Base-by-base conservation (phyloP, 2,888 invertebrate species). In the Keiferia lycopersicella region DNA sequence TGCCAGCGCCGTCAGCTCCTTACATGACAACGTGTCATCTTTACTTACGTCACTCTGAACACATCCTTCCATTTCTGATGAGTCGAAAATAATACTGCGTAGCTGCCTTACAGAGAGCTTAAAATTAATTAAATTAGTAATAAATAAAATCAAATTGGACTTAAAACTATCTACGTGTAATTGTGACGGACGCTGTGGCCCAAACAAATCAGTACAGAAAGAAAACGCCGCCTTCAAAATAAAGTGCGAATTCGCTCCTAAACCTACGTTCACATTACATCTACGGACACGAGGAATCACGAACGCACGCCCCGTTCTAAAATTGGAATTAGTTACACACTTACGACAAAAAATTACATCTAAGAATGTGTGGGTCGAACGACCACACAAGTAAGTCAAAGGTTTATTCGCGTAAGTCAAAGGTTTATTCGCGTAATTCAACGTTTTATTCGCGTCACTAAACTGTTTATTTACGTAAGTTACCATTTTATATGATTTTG, bases 201-300 rank as follows among this genome's bases (percentile, higher is more conserved):
- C 69, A 73, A 81, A 77, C 73, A 75, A 83, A 86, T 87, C 87
- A 87, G 87, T 87, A 87, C 85, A 69, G 78, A 79, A 83, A 74
- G 79, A 77, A 68, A 77, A 76, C 71, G 74, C 74, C 73, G 73
- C 73, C 69, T 70, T 71, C 18, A 69, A 72, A 73, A 67, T 65
- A 73, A 71, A 67, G 66, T 73, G 76, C 75, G 78, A 81, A 69
- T 76, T 75, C 84, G 85, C 84, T 82, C 83, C 67, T 51, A 18
- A 14, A 45, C 66, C 65, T 69, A 69, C 57, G 18, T 53, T 77
- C 81, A 83, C 59, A 38, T 69, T 79, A 77, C 73, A 67, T 73
- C 73, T 74, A 65, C 38, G 38, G 38, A 73, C 75, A 79, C 74
- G 71, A 67, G 67, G 68, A 59, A 26, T 56, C 30, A 66, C 60